Base-by-base conservation (phyloP, 2,797 vertebrate species). In the Pantherophis alleghaniensis region DNA sequence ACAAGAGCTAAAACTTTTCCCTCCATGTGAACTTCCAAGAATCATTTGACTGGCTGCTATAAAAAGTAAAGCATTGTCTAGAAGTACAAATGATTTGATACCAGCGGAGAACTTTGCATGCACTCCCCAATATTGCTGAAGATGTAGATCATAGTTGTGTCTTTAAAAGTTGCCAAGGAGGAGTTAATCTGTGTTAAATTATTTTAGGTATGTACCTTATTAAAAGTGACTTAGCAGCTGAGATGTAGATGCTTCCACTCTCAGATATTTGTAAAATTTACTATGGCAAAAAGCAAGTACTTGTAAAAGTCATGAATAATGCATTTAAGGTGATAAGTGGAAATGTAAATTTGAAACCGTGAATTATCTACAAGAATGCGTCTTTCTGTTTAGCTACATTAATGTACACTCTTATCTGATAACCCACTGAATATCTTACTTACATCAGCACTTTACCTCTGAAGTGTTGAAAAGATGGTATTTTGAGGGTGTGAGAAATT, bases 341-440 rank as follows among this genome's bases (percentile, higher is more conserved):
- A 93, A 92, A 94, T 94, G 93, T 91, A 94, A 94, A 95, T 94
- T 89, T 88, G 3, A 91, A 93, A 94, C 60, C 91, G 92, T 88
- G 89, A 92, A 92, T 96, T 91, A 94, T 95, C 94, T 95, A 92
- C 92, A 90, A 94, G 74, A 88, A 94, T 90, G 95, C 95, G 94
- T 96, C 96, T 95, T 88, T 94, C 96, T 90, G 55, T 94, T 95
- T 93, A 95, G 92, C 94, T 89, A 69, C n/a, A 14, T 92, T 95
- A 91, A 86, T 91, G 94, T 93, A 90, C 66, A 13, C 79, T 94
- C 87, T 0, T 93, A 93, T 96, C 94, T 93, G 63, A 1, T 37
- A 11, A 91, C 20, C 92, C 92, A 92, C 89, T 42, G 63, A 6
- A 42, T 90, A 92, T 94, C 88, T 94, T 91, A 90, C 92, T 94